phyloP scores from a whole-genome alignment of 1,140 invertebrate genomes.

The Trissolcus basalis region DNA sequence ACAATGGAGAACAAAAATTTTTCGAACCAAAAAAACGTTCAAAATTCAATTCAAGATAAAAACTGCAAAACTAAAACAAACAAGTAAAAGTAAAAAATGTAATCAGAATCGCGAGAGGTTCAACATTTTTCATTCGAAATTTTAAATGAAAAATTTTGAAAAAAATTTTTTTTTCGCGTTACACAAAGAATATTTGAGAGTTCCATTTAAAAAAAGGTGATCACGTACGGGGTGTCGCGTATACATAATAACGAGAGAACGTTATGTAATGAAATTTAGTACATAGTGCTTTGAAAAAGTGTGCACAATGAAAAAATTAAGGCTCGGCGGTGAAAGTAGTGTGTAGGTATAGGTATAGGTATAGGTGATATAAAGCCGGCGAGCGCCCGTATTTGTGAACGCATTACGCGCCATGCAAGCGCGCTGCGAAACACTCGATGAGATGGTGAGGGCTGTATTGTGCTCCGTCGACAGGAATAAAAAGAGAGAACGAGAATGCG shows the following conservation, averaged over 20 bases:
- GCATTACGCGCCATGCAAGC: constrained; percentile 57
- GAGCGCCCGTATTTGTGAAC: constrained; percentile 54
- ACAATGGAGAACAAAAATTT: no score
- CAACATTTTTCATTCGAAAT: no score
- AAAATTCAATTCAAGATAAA: no score
- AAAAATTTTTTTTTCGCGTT: no score
- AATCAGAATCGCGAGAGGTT: no score
- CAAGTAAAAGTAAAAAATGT: no score
- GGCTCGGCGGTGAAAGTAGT: constrained; percentile 21
- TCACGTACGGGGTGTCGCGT: neutral
- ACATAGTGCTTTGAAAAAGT: constrained; percentile 33
- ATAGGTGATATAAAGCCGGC: constrained; percentile 37
- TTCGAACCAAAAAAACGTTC: no score
- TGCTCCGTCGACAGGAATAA: constrained; percentile 53
- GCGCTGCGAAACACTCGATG: constrained; percentile 58
- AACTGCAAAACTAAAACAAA: no score
- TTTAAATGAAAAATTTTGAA: no score
- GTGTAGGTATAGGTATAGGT: constrained; percentile 19
- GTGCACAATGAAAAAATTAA: constrained; percentile 52
- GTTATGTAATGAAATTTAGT: constrained; percentile 42
- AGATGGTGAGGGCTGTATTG: constrained; percentile 57
- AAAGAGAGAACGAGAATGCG: constrained; percentile 56
- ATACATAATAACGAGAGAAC: constrained; percentile 18
- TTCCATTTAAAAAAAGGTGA: neutral
- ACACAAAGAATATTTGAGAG: no score